A percentile compares a stretch with the other conserved stretches of the same genome.
Evolutionary conservation across 2,888 invertebrate species (phyloP).

Genomic region (Anthoptus insignis): DNA sequence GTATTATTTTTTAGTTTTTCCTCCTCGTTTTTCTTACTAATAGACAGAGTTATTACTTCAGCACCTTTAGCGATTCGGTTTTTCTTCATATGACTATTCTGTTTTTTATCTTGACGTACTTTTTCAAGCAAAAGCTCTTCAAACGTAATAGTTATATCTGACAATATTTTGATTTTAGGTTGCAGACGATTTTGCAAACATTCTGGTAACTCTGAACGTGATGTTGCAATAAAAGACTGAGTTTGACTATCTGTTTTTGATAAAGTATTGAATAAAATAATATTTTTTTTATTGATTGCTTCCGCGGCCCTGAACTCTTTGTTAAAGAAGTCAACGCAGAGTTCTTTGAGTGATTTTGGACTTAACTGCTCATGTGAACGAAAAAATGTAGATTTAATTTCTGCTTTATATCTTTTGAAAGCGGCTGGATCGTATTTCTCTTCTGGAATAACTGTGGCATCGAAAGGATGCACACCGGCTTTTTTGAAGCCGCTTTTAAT

Average conservation of each 20-base stretch:
- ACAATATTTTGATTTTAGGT: slow-evolving; percentile 33
- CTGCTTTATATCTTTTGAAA: slow-evolving; percentile 23
- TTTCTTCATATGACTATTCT: slow-evolving; percentile 25
- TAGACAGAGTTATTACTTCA: slow-evolving; percentile 29
- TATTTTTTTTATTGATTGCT: slow-evolving; percentile 1
- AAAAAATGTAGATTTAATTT: no score
- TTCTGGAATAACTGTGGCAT: slow-evolving; percentile 18
- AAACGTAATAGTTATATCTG: slow-evolving; percentile 21
- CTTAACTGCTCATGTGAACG: neutral
- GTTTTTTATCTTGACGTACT: slow-evolving; percentile 34
- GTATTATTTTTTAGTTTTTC: neutral
- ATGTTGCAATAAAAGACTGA: slow-evolving; percentile 20
- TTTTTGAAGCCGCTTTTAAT: slow-evolving; percentile 43
- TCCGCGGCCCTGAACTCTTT: slow-evolving; percentile 9
- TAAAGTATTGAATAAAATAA: slow-evolving; percentile 9
- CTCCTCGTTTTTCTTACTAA: slow-evolving; percentile 5
- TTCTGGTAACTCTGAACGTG: slow-evolving; percentile 18
- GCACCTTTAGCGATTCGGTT: slow-evolving; percentile 30
- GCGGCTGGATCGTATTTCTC: slow-evolving; percentile 16
- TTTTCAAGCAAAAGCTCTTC: slow-evolving; percentile 35
- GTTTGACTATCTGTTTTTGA: slow-evolving; percentile 10
- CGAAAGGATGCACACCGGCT: slow-evolving; percentile 16
- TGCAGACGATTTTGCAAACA: slow-evolving; percentile 17
- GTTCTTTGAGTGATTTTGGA: slow-evolving; percentile 22
- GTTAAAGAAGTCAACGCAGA: slow-evolving; percentile 28